These are phyloP conservation scores for Lasioglossum oenotherae DNA, from an alignment of 2,888 invertebrate genomes.

Conservation along the genomic window DNA sequence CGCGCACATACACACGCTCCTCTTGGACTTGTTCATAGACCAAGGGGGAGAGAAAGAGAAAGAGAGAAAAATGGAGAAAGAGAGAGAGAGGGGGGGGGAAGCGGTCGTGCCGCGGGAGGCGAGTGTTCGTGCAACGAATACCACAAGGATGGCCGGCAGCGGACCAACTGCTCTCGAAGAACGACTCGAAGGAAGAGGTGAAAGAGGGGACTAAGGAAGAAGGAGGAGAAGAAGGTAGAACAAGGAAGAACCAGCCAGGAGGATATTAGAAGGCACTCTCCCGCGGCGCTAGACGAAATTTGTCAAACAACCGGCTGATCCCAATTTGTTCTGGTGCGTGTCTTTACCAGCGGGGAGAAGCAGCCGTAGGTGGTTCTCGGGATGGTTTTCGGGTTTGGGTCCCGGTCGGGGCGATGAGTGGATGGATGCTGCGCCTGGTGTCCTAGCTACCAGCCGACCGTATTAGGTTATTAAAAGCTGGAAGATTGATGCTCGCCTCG, in stretches of 20 bases:
- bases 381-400: constrained; percentile 36
- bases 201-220: constrained; percentile 14
- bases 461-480: constrained; percentile 53
- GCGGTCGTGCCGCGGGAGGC: constrained; percentile 46
- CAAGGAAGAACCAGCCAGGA: constrained; percentile 50
- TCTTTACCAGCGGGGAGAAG: constrained; percentile 57
- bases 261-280: constrained; percentile 71
- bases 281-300: constrained; percentile 78
- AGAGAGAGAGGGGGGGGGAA: not conserved
- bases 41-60: not conserved
- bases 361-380: constrained; percentile 61
- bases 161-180: constrained; percentile 41
- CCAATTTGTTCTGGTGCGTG: constrained; percentile 75
- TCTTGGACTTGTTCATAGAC: constrained; percentile 51
- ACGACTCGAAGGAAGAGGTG: constrained; percentile 32
- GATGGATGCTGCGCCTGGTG: constrained; percentile 32
- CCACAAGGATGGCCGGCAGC: constrained; percentile 61
- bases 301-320: constrained; percentile 74
- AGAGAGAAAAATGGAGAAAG: not conserved
- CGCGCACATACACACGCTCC: constrained; percentile 17
- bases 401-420: constrained; percentile 40
- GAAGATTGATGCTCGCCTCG: constrained; percentile 39
- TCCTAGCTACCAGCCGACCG: constrained; percentile 50
- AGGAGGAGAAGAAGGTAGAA: constrained; percentile 11
- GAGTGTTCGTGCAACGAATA: constrained; percentile 72